Base-by-base conservation (phyloP, 2,113 vertebrate genomes). In the Ariopsis seemanni region DNA sequence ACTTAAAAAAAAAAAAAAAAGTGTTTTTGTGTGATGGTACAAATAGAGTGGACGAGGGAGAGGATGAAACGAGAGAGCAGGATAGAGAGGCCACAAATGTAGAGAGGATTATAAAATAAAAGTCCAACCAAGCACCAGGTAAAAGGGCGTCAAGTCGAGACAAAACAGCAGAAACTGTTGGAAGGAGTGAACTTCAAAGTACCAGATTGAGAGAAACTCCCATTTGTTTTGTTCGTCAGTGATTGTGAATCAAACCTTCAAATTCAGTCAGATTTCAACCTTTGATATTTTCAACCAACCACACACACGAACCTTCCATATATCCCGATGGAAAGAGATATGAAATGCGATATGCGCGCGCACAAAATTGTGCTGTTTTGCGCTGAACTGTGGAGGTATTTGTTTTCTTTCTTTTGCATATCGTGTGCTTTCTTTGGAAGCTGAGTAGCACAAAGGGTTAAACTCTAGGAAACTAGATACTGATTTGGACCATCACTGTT, bases 401-500 rank as follows among this genome's bases (percentile, higher is more conserved):
- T 58, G 10, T 22, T 42, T 4, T 48, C 30, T 60, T 62, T 20
- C 25, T 53, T 80, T 58, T 65, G 34, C 62, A 52, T 63, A 11
- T 67, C 14, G 9, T 52, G 14, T 53, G 42, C 20, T 71, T 22
- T 57, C 5, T 71, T 84, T 34, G 9, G 4, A 55, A 50, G 8
- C 60, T 34, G 79, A 62, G 10, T 34, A 62, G 18, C 57, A 25
- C 30, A 3, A 82, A 62, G 79, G 57, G 79, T 82, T 82, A 62
- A 82, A 48, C 57, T 62, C 11, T 82, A 62, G 27, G 42, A 67
- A 72, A 52, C 50, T 84, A 48, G 53, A 84, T 53, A 27, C 67
- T 42, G 83, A 74, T 72, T 82, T 82, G 22, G 52, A 55, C 75
- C 75, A 79, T 79, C 52, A 17, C n/a, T 55, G 20, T 58, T 84